phyloP scores from a whole-genome alignment of 1,140 invertebrate genomes.

The Battus philenor region DNA sequence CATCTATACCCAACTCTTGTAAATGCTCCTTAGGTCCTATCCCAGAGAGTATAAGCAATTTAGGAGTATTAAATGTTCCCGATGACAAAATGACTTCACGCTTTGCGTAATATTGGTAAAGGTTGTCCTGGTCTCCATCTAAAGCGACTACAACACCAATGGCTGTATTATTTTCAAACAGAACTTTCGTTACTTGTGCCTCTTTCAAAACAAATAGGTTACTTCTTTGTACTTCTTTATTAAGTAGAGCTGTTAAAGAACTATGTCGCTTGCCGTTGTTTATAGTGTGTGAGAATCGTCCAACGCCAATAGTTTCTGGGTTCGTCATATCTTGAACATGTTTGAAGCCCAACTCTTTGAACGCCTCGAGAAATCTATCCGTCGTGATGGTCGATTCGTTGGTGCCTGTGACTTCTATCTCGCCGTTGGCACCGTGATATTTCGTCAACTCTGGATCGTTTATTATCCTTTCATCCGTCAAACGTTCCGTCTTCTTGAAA shows the following conservation, averaged over 20 bases:
- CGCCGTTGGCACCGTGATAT: conserved; percentile 43
- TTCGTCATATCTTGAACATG: conserved; percentile 56
- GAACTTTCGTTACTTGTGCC: conserved; percentile 71
- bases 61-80: conserved; percentile 76
- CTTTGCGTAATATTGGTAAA: conserved; percentile 48
- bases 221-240: conserved; percentile 73
- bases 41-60: conserved; percentile 68
- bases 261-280: conserved; percentile 44
- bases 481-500: conserved; percentile 55
- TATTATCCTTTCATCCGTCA: conserved; percentile 49
- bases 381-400: conserved; percentile 28
- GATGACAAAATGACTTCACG: conserved; percentile 77
- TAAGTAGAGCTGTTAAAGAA: conserved; percentile 44
- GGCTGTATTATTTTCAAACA: conserved; percentile 48
- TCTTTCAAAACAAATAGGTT: conserved; percentile 84
- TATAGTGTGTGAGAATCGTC: conserved; percentile 54
- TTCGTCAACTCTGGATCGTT: conserved; percentile 34
- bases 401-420: conserved; percentile 45
- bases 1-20: conserved; percentile 59
- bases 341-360: conserved; percentile 42
- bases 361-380: conserved; percentile 43
- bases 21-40: conserved; percentile 62
- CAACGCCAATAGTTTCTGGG: conserved; percentile 45
- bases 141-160: conserved; percentile 53
- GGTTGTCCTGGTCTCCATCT: conserved; percentile 23